Evolutionary conservation across 2,888 invertebrate genomes (phyloP).

Genomic region (Scaptomyza cyrtandrae): DNA sequence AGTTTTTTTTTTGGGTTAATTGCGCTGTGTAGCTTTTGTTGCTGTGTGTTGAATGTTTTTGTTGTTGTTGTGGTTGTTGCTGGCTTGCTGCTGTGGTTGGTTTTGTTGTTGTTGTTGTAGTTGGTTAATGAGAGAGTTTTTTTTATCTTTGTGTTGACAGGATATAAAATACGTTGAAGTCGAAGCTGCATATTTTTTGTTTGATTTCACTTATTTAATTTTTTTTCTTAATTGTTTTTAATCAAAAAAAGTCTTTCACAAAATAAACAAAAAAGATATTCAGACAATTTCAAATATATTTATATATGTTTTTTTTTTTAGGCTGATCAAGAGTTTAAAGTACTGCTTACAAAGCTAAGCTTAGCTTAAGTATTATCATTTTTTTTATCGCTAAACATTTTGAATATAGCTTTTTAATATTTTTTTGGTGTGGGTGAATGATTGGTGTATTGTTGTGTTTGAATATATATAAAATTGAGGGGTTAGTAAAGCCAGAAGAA

Average conservation of each 20-base stretch:
- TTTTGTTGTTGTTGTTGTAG: slow-evolving; percentile 19
- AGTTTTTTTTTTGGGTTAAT: slow-evolving; percentile 47
- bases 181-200: slow-evolving; percentile 35
- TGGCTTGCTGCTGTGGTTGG: slow-evolving; percentile 36
- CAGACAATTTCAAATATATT: slow-evolving; percentile 16
- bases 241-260: slow-evolving; percentile 21
- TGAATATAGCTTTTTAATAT: slow-evolving; percentile 15
- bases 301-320: slow-evolving; percentile 24
- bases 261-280: slow-evolving; percentile 28
- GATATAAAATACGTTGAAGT: slow-evolving; percentile 46
- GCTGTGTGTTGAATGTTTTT: slow-evolving; percentile 37
- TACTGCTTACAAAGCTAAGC: slow-evolving; percentile 62
- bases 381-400: slow-evolving; percentile 30
- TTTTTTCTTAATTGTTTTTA: slow-evolving; percentile 14
- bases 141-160: slow-evolving; percentile 52
- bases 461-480: slow-evolving; percentile 7
- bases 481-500: slow-evolving; percentile 27
- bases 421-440: slow-evolving; percentile 40
- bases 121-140: slow-evolving; percentile 44
- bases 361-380: slow-evolving; percentile 54
- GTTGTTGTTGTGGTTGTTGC: slow-evolving; percentile 42
- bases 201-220: slow-evolving; percentile 12
- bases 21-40: slow-evolving; percentile 48
- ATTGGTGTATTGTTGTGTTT: slow-evolving; percentile 23
- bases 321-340: slow-evolving; percentile 34